Percentiles rank a stretch among this genome's conserved stretches.
Conservation (phyloP, 2,113 vertebrate species). For the Tachysurus fulvidraco region DNA sequence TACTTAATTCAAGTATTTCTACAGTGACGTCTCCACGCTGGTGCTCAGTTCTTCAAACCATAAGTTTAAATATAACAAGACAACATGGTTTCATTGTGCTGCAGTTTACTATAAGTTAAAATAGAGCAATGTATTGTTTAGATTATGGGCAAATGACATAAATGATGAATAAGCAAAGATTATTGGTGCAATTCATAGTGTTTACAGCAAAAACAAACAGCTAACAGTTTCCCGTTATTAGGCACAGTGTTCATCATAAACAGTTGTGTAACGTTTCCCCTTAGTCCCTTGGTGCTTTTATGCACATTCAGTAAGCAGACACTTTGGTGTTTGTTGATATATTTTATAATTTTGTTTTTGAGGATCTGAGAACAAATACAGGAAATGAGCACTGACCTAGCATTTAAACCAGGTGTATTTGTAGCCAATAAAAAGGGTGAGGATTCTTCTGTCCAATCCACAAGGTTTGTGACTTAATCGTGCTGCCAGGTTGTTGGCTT, state of each 20-base stretch:
- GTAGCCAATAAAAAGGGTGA: background rate
- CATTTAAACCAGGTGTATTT: background rate
- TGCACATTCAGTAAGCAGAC: background rate
- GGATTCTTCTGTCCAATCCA: background rate
- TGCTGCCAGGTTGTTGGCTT: background rate
- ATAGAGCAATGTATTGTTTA: background rate
- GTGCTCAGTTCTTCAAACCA: background rate
- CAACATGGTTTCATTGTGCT: background rate
- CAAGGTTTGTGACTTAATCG: background rate
- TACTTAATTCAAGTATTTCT: background rate
- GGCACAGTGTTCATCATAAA: background rate
- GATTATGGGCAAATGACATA: background rate
- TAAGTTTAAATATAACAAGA: background rate
- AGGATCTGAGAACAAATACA: background rate
- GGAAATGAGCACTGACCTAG: background rate
- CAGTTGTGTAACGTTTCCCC: background rate
- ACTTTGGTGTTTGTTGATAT: too few species aligned
- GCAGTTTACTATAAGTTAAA: background rate
- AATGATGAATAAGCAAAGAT: background rate
- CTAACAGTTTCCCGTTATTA: background rate
- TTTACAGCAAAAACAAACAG: background rate
- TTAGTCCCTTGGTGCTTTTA: background rate
- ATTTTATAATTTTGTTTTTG: background rate
- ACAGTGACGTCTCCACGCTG: background rate
- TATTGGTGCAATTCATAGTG: background rate